Evolutionary conservation across 2,113 vertebrate species (phyloP).

Genomic region (Tinamus guttatus): DNA sequence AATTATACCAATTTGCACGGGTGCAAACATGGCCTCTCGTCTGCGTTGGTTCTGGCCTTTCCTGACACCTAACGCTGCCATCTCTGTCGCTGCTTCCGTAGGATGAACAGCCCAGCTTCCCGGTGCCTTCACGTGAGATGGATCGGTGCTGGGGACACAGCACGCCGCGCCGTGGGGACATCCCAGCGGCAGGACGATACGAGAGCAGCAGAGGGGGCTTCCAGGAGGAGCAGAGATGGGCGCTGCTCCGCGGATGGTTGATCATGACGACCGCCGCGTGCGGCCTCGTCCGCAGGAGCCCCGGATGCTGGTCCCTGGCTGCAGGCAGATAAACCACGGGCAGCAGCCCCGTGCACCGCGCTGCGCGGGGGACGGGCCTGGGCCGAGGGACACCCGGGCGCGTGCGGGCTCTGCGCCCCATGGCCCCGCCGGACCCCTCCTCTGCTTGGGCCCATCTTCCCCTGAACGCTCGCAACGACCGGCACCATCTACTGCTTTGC

Average conservation of each 20-base stretch:
- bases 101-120: neutral
- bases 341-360: accelerated
- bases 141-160: neutral
- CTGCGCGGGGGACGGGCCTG: accelerated
- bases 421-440: neutral
- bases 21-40: neutral
- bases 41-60: neutral
- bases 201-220: neutral
- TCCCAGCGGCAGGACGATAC: accelerated
- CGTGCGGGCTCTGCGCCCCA: neutral
- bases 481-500: neutral
- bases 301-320: neutral
- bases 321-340: accelerated
- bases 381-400: neutral
- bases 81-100: neutral
- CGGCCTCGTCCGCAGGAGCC: neutral
- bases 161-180: neutral
- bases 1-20: neutral
- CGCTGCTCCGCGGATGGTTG: neutral
- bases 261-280: neutral
- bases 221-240: neutral
- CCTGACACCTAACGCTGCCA: neutral
- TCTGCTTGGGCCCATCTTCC: neutral
- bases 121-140: neutral
- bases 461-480: neutral